A percentile compares a stretch with the other conserved stretches of the same genome.
Evolutionary conservation across 2,888 invertebrate species (phyloP).

Genomic region (Eueremaeus valkanovi): DNA sequence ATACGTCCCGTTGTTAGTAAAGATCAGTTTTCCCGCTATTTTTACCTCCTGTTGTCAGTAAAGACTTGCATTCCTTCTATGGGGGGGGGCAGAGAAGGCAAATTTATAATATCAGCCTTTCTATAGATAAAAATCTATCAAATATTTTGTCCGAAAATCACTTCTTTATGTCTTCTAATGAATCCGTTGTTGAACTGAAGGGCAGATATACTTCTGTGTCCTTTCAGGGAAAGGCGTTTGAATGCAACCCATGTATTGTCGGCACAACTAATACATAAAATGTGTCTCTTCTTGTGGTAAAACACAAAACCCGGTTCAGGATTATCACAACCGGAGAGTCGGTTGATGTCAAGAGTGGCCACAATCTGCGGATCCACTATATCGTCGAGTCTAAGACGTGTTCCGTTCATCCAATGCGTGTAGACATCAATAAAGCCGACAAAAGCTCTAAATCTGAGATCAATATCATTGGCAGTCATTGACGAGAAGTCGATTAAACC

Average conservation of each 20-base stretch:
- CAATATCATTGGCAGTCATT: slow-evolving; percentile 44
- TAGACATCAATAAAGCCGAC: slow-evolving; percentile 38
- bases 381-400: slow-evolving; percentile 46
- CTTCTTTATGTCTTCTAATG: slow-evolving; percentile 52
- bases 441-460: slow-evolving; percentile 40
- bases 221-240: slow-evolving; percentile 62
- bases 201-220: slow-evolving; percentile 69
- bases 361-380: slow-evolving; percentile 45
- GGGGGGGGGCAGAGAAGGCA: too few relatives aligned
- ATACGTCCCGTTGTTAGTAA: too few relatives aligned
- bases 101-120: too few relatives aligned
- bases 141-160: neutral
- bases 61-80: too few relatives aligned
- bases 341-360: slow-evolving; percentile 18
- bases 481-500: slow-evolving; percentile 51
- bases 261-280: slow-evolving; percentile 41
- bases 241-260: slow-evolving; percentile 43
- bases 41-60: too few relatives aligned
- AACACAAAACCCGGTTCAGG: slow-evolving; percentile 58
- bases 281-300: slow-evolving; percentile 55
- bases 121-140: too few relatives aligned
- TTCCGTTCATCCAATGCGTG: slow-evolving; percentile 43
- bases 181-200: slow-evolving; percentile 82
- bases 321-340: slow-evolving; percentile 1
- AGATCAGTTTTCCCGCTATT: too few relatives aligned